Evolutionary conservation across 2,113 vertebrate species (phyloP).

Genomic region (Balaenoptera acutorostrata): DNA sequence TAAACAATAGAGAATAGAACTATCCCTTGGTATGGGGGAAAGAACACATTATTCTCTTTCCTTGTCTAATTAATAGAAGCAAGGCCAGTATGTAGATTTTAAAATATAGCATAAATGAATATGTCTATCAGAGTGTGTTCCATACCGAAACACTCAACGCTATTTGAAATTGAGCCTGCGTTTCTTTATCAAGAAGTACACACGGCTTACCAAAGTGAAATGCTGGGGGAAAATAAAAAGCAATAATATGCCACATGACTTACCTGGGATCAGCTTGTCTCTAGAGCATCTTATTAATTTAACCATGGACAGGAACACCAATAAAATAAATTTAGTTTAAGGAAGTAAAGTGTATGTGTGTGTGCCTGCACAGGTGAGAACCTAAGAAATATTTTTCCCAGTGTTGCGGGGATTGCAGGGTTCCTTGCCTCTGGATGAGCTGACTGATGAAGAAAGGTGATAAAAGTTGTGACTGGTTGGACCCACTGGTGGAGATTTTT

Average conservation of each 20-base stretch:
- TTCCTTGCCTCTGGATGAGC: background rate
- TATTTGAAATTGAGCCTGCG: background rate
- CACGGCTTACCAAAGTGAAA: background rate
- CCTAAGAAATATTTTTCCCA: background rate
- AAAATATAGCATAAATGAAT: background rate
- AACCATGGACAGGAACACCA: background rate
- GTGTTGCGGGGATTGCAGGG: background rate
- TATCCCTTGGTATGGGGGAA: background rate
- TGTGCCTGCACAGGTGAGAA: background rate
- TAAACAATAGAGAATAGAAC: background rate
- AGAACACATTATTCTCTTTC: background rate
- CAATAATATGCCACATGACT: background rate
- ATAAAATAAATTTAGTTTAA: background rate
- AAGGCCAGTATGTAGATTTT: background rate
- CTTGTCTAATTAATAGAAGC: background rate
- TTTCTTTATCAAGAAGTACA: background rate
- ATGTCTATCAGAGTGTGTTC: background rate
- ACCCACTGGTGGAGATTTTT: background rate
- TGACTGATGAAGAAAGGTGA: background rate
- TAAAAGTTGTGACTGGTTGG: background rate
- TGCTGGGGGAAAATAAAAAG: background rate
- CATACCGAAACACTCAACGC: background rate
- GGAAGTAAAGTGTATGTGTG: background rate
- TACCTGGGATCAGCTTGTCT: background rate
- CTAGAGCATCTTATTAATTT: background rate